phyloP scores from a whole-genome alignment of 2,113 vertebrate species.

The Peromyscus polionotus region DNA sequence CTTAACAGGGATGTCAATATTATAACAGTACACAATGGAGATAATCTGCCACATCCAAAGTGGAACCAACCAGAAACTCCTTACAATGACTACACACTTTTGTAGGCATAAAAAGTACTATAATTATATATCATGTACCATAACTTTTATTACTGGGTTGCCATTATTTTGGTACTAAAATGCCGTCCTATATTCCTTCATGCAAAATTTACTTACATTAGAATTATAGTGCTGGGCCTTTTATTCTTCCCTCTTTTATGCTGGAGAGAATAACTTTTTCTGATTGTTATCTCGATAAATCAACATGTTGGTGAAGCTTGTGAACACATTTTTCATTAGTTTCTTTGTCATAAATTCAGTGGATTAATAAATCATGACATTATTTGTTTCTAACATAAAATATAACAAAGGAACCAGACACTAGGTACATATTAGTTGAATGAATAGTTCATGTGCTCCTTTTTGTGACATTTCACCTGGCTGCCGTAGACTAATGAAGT shows the following conservation, averaged over 20 bases:
- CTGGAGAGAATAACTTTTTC: conserved; percentile 55
- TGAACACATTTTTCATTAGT: conserved; percentile 55
- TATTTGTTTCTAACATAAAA: conserved; percentile 51
- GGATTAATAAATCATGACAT: conserved; percentile 49
- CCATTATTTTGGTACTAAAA: conserved; percentile 61
- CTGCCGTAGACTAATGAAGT: background rate
- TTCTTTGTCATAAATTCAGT: conserved; percentile 66
- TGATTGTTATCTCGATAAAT: conserved; percentile 44
- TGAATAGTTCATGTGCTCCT: background rate
- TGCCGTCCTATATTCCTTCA: conserved; percentile 29
- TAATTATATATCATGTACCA: conserved; percentile 60
- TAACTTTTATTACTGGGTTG: conserved; percentile 54
- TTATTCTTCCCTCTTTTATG: background rate
- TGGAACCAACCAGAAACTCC: conserved; percentile 68
- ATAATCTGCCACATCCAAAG: conserved; percentile 31
- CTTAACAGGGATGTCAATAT: conserved; percentile 58
- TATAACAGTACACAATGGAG: conserved; percentile 40
- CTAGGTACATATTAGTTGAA: background rate
- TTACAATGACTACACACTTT: conserved; percentile 25
- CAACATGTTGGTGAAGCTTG: conserved; percentile 14
- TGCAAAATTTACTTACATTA: conserved; percentile 63
- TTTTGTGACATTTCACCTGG: background rate
- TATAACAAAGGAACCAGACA: conserved; percentile 32
- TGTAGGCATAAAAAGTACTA: conserved; percentile 2
- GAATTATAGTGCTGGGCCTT: background rate